Evolutionary conservation across 2,888 invertebrate genomes (phyloP), one percentile per base, ranked within the genome.

Genomic region (Seira sanloemensis): DNA sequence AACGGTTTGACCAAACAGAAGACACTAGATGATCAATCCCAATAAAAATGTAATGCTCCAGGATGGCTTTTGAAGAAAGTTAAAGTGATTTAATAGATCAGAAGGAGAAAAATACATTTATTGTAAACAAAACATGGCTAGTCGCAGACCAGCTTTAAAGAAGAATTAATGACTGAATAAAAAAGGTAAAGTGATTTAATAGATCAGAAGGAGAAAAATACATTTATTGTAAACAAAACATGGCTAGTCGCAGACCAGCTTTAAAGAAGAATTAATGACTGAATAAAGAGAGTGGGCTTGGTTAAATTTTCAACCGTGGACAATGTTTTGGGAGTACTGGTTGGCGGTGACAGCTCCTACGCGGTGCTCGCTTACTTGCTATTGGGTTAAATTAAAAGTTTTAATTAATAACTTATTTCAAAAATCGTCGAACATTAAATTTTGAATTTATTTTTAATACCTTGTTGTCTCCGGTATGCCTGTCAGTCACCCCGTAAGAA

Each of bases 351-450:
- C 72, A 21, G 46, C 72, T 50, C 79, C 79, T 2, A 37, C n/a
- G 50, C 79, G 72, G 67, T 73, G 72, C n/a, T 79, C 79, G n/a
- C 26, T 26, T 26, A 66, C 79, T 79, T 79, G 79, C 73, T 77
- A 69, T 25, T 77, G 68, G n/a, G n/a, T n/a, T n/a, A n/a, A n/a
- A n/a, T n/a, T n/a, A n/a, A n/a, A n/a, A n/a, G n/a, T n/a, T n/a
- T n/a, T n/a, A n/a, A n/a, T n/a, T n/a, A n/a, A n/a, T n/a, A n/a
- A n/a, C n/a, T n/a, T n/a, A n/a, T n/a, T n/a, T n/a, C n/a, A n/a
- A n/a, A n/a, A n/a, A n/a, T n/a, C n/a, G n/a, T n/a, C n/a, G n/a
- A n/a, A n/a, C n/a, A n/a, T n/a, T n/a, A n/a, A n/a, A n/a, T n/a
- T n/a, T n/a, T n/a, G n/a, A n/a, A n/a, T n/a, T n/a, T n/a, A n/a